Conservation (phyloP, 2,113 vertebrate genomes). For the Anoura caudifer region DNA sequence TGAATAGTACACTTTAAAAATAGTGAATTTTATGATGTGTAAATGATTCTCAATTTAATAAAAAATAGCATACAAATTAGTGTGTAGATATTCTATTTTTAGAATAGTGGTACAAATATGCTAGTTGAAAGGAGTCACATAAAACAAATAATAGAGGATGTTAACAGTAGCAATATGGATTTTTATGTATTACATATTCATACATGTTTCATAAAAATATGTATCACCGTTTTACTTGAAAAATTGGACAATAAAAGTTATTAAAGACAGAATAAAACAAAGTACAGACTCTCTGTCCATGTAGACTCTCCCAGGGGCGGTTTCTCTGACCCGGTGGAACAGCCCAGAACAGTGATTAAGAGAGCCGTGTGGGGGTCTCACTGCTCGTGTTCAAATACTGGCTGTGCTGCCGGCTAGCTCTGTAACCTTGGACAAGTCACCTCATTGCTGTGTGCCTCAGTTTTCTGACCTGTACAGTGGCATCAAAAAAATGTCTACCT, state of each 20-base stretch:
- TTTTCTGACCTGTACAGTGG: not conserved
- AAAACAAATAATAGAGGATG: not conserved
- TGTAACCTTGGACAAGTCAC: not conserved
- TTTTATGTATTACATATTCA: not conserved
- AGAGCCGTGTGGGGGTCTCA: not conserved
- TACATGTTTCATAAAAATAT: not conserved
- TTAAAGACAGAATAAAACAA: conserved; percentile 11
- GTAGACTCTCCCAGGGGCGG: not conserved
- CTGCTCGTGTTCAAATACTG: not conserved
- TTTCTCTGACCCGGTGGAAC: not conserved
- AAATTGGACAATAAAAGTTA: not conserved
- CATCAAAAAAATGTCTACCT: not conserved
- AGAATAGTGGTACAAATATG: not conserved
- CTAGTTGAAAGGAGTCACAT: not conserved
- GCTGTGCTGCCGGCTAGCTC: not conserved
- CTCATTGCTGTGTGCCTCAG: not conserved
- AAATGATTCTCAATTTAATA: not conserved
- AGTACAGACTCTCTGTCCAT: not conserved
- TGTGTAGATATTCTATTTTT: not conserved
- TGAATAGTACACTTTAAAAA: not conserved
- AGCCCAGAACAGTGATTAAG: not conserved
- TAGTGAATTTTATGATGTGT: not conserved
- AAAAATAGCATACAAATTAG: not conserved
- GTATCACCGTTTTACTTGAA: not conserved
- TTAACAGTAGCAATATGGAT: not conserved